Evolutionary conservation across 2,113 vertebrate genomes (phyloP), one percentile per base, ranked within the genome.

Genomic region (Bujurquina vittata): DNA sequence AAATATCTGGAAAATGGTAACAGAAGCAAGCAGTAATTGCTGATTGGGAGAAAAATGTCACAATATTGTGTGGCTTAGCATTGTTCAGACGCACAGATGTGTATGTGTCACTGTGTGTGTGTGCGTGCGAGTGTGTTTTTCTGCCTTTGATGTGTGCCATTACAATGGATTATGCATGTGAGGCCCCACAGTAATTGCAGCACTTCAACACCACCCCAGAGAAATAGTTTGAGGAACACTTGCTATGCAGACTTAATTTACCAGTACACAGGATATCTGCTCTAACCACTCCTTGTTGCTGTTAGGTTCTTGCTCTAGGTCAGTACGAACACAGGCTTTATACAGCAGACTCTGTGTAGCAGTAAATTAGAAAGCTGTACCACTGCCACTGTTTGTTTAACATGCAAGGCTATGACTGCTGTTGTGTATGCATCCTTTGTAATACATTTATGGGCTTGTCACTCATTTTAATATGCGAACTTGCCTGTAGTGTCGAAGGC

Each of bases 331-430:
- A 80, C 7, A 18, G 20, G 37, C 35, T 80, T 58, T 60, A 54
- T 78, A 55, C 77, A 76, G 74, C 79, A 65, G 17, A 80, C 40
- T 61, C 77, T 5, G 65, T 87, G 73, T 83, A 67, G 60, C 80
- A 69, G 55, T 87, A 79, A 87, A 92, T 90, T 80, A 78, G 20
- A 88, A 80, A 80, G 59, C 80, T 75, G 52, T 57, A 58, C 37
- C 26, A 10, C 54, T 58, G 43, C n/a, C 18, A 12, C 67, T 58
- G 18, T 73, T 72, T 15, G 40, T 63, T 57, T 75, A 52, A 78
- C 54, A 56, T 75, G 69, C 33, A 60, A 12, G 31, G 18, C 10
- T 65, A 77, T 12, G 9, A 69, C 15, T 77, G 29, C 26, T 10
- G 29, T 59, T 60, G 33, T 80, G 62, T 60, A 35, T 60, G 18